phyloP scores from a whole-genome alignment of 1,140 invertebrate species.

The Drosophila prosaltans region DNA sequence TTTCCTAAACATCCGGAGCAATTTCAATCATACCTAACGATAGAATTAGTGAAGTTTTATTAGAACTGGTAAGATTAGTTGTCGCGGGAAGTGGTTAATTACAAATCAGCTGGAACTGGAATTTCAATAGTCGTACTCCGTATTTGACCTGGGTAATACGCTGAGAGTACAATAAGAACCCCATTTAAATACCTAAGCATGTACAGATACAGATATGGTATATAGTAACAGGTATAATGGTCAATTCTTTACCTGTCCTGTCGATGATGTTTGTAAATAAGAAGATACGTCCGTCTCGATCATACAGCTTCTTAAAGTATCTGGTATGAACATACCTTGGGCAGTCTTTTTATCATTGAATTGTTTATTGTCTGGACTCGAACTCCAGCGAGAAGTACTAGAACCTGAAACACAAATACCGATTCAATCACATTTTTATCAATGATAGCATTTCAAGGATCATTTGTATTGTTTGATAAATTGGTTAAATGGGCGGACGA shows the following conservation, averaged over 20 bases:
- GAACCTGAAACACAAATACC: constrained; percentile 8
- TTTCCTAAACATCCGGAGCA: constrained; percentile 52
- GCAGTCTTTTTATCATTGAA: constrained; percentile 50
- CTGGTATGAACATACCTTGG: constrained; percentile 91
- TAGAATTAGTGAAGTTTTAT: constrained; percentile 48
- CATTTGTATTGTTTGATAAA: not conserved
- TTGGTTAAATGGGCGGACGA: not conserved
- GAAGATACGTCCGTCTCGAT: constrained; percentile 92
- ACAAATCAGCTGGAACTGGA: constrained; percentile 10
- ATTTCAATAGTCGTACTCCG: not conserved
- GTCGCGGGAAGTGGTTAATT: constrained; percentile 7
- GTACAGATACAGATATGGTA: constrained; percentile 6
- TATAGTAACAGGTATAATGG: constrained; percentile 3
- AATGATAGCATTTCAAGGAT: constrained; percentile 6
- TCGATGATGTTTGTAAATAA: constrained; percentile 91
- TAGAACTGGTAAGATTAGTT: constrained; percentile 26
- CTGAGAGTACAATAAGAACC: constrained; percentile 2
- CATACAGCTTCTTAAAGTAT: constrained; percentile 91
- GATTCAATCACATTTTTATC: constrained; percentile 1
- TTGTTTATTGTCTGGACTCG: constrained; percentile 24
- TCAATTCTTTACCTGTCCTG: constrained; percentile 88
- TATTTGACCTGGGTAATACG: not conserved
- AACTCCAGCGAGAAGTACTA: constrained; percentile 18
- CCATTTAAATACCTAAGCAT: constrained; percentile 12
- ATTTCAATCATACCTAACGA: constrained; percentile 55